Percentiles rank a stretch among this genome's conserved stretches.
Evolutionary conservation across 2,888 invertebrate species (phyloP).

Genomic region (Lasioglossum figueresi): DNA sequence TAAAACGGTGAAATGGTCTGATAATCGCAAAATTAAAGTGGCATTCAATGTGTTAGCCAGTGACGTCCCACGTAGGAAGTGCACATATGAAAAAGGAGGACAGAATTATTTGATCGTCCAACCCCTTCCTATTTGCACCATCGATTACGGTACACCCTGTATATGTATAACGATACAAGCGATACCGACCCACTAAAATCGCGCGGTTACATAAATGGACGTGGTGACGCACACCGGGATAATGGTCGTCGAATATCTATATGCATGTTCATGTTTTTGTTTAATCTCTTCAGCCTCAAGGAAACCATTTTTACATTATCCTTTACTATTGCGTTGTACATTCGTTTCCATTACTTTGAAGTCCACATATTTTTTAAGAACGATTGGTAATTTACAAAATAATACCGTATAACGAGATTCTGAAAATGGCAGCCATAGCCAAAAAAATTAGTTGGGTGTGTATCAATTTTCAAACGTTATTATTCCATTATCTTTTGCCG

Average conservation of each 20-base stretch:
- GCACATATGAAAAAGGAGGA: not conserved
- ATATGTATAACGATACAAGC: constrained; percentile 4
- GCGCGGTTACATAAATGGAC: constrained; percentile 32
- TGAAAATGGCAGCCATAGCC: not conserved
- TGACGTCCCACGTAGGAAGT: not conserved
- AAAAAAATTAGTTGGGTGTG: not conserved
- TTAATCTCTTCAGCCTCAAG: not conserved
- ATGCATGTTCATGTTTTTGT: constrained; percentile 5
- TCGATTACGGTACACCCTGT: not conserved
- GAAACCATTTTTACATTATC: not conserved
- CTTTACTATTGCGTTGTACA: not conserved
- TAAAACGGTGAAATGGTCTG: no score
- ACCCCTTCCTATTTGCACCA: not conserved
- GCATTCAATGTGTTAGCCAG: not conserved
- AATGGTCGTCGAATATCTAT: not conserved
- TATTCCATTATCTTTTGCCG: not conserved
- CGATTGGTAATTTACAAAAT: not conserved
- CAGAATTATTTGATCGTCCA: not conserved
- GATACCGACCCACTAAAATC: constrained; percentile 25
- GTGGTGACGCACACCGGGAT: constrained; percentile 4
- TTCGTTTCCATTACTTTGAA: not conserved
- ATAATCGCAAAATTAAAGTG: not conserved
- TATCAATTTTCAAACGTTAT: not conserved
- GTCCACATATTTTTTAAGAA: not conserved
- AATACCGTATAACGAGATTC: not conserved